These are phyloP conservation scores for Pyrochroa serraticornis DNA, from an alignment of 2,888 invertebrate genomes.

Conservation along the genomic window DNA sequence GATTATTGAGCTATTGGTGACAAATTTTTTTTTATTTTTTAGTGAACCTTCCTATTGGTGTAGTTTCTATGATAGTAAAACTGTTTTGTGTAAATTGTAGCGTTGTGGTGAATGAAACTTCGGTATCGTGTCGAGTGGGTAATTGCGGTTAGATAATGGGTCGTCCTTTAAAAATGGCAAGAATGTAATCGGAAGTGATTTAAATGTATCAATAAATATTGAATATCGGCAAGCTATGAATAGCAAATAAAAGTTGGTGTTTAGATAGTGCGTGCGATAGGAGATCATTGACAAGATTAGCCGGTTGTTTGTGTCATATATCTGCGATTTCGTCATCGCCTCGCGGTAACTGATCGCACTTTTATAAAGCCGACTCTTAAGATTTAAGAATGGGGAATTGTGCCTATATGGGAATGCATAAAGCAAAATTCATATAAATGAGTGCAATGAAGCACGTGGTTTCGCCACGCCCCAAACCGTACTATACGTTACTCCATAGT, in stretches of 20 bases:
- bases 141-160: constrained; percentile 1
- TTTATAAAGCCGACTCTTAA: neutral
- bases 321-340: neutral
- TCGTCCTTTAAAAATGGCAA: neutral
- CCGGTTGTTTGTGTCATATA: constrained; percentile 5
- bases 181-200: constrained; percentile 11
- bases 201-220: constrained; percentile 10
- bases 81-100: neutral
- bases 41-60: too few species aligned
- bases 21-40: too few species aligned
- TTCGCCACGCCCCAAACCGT: constrained; percentile 50
- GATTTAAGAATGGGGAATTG: constrained; percentile 12
- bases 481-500: constrained; percentile 46
- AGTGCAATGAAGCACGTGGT: constrained; percentile 45
- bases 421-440: constrained; percentile 30
- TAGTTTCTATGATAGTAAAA: too few species aligned
- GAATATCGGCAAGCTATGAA: constrained; percentile 8
- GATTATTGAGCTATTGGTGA: too few species aligned
- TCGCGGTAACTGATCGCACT: neutral
- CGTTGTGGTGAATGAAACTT: constrained; percentile 1
- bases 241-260: constrained; percentile 19
- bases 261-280: constrained; percentile 8
- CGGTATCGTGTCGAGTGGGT: constrained; percentile 4
- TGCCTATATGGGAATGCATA: constrained; percentile 12
- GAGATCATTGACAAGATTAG: constrained; percentile 18